Evolutionary conservation across 2,113 vertebrate species (phyloP).

Genomic region (Clupea harengus): DNA sequence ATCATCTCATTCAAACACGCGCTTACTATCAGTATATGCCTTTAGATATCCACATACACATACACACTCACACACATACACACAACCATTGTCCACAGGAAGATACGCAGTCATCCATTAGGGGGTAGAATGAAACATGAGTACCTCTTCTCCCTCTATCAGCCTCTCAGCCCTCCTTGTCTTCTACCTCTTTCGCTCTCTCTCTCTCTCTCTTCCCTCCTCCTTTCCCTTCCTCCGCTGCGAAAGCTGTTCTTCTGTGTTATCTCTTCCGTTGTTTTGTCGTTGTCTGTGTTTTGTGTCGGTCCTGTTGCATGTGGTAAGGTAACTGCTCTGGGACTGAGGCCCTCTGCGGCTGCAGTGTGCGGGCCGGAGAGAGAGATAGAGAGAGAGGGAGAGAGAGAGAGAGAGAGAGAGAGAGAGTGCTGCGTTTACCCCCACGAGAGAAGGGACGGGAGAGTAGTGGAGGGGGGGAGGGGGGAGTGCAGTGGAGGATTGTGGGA

Average conservation of each 20-base stretch:
- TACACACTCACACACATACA: background rate
- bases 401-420: background rate
- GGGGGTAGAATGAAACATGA: background rate
- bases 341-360: background rate
- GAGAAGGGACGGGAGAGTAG: background rate
- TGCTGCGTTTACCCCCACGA: too few species aligned
- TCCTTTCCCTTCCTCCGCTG: constrained; percentile 49
- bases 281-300: background rate
- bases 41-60: constrained; percentile 36
- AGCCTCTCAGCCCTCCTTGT: background rate
- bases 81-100: background rate
- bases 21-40: background rate
- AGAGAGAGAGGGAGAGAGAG: background rate
- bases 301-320: background rate
- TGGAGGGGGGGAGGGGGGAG: background rate
- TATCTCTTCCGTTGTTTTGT: background rate
- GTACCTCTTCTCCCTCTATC: background rate
- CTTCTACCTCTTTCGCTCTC: constrained; percentile 15
- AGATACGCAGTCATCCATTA: constrained; percentile 8
- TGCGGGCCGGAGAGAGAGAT: background rate
- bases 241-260: background rate
- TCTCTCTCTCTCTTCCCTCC: too few species aligned
- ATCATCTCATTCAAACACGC: background rate
- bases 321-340: background rate
- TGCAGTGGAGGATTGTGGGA: constrained; percentile 53